Base-by-base conservation (phyloP, 2,888 invertebrate species). In the Escarpia spicata region DNA sequence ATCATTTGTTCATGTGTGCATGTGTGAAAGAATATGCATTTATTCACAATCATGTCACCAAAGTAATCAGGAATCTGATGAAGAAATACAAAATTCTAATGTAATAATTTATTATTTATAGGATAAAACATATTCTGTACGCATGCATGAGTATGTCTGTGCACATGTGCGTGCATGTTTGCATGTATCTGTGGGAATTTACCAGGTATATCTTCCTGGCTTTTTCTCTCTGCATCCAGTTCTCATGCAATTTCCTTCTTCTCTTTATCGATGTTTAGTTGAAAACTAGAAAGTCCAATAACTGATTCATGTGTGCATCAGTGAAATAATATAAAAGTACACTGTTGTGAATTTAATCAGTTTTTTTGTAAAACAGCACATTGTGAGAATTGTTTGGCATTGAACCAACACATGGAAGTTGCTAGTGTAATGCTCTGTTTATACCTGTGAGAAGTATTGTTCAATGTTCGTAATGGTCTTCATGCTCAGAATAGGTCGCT, bases 381-480 rank as follows among this genome's bases (percentile, higher is more conserved):
- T 26, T 26, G 26, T 26, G 19, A 26, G 75, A 75, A 75, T 26
- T 75, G 75, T 26, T 15, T 92, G 44, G 31, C 19, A 37, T 6
- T 45, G 43, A 31, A 44, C 44, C 43, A 12, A 19, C 15, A 31
- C 10, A 31, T 45, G 75, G 4, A 26, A 15, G 26, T 19, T 75
- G 75, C n/a, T 26, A 75, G 26, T 75, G 26, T 6, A 19, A 26
- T 6, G 19, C 6, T 26, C 19, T n/a, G 6, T 92, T n/a, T 75
- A 37, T 97, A 98, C 98, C 96, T 98, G 97, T 94, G 97, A 97
- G 90, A 98, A 97, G 95, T 97, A 97, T 95, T 97, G 97, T 12
- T 98, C 95, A 91, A 98, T 97, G 95, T 97, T 97, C 37, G 97
- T 97, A 31, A 97, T 95, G 94, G 97, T 97, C 92, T 97, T 97